Base-by-base conservation (phyloP, 2,888 invertebrate genomes). In the Megalurothrips usitatus region DNA sequence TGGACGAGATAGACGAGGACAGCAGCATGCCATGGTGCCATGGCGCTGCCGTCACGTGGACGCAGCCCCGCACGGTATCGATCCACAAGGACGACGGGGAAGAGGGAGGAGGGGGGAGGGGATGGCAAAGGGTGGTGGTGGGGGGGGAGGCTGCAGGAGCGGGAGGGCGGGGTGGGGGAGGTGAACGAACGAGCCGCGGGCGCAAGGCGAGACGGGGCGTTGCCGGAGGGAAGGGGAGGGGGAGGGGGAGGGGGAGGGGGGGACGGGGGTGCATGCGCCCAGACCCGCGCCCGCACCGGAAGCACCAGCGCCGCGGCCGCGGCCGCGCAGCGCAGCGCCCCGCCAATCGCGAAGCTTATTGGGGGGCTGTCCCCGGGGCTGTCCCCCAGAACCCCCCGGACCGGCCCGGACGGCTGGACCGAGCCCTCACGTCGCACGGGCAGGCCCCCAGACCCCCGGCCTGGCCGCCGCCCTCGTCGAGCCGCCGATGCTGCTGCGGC, bases 171-270 rank as follows among this genome's bases (percentile, higher is more conserved):
- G 23, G 11, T 10, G 68, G 26, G 68, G 68, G 68, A 75, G 68
- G 68, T 75, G 68, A 75, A 75, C 23, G 68, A 75, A 75, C 68
- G 68, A 58, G 58, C n/a, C 58, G 58, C n/a, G 58, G 58, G 58
- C n/a, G 58, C 58, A 17, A 58, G 58, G 68, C 11, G 68, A 68
- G 68, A 23, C 23, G 23, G 23, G n/a, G 26, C 23, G 68, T 26
- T n/a, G 23, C 68, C 68, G 68, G 23, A 23, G 23, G 23, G 68
- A 6, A 23, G 23, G 23, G 11, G 10, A n/a, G 23, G 23, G 23
- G 23, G n/a, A 63, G 63, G 63, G 63, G 9, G 19, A n/a, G n/a
- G n/a, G 63, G 63, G n/a, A 19, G 14, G n/a, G n/a, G 6, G 52
- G 52, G n/a, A n/a, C n/a, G 23, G 12, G 26, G 68, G 23, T 75